phyloP scores from a whole-genome alignment of 2,797 vertebrate genomes.

The Spatula clypeata region DNA sequence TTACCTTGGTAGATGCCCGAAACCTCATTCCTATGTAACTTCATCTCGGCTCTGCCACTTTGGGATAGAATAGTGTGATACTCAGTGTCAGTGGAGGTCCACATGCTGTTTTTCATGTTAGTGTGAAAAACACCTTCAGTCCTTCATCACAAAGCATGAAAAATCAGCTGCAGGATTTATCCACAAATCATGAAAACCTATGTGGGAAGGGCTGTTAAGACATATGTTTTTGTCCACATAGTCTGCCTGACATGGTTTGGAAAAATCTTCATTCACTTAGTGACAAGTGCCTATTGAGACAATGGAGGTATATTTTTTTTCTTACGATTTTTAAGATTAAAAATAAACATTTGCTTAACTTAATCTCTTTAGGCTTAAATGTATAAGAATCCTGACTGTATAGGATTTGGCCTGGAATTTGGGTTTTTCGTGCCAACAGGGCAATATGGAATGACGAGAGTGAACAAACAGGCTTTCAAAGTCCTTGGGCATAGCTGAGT shows the following conservation, averaged over 20 bases:
- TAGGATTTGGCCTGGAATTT: background rate
- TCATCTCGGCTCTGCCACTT: background rate
- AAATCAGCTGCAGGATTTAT: background rate
- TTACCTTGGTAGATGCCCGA: background rate
- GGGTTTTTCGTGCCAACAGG: background rate
- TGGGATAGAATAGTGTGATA: background rate
- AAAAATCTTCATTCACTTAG: background rate
- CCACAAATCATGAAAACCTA: background rate
- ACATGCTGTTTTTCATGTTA: background rate
- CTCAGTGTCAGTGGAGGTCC: background rate
- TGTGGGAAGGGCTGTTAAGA: background rate
- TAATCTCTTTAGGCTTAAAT: background rate
- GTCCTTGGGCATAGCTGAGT: background rate
- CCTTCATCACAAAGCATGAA: background rate
- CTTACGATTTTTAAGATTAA: background rate
- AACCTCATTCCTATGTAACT: background rate
- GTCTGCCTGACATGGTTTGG: background rate
- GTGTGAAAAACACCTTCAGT: background rate
- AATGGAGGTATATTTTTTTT: background rate
- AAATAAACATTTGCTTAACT: background rate
- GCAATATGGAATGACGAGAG: background rate
- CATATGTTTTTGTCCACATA: background rate
- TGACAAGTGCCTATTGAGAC: rapidly evolving
- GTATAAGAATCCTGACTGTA: background rate
- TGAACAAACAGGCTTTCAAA: background rate